Evolutionary conservation across 2,113 vertebrate genomes (phyloP).

Genomic region (Rhegmatorhina hoffmannsi): DNA sequence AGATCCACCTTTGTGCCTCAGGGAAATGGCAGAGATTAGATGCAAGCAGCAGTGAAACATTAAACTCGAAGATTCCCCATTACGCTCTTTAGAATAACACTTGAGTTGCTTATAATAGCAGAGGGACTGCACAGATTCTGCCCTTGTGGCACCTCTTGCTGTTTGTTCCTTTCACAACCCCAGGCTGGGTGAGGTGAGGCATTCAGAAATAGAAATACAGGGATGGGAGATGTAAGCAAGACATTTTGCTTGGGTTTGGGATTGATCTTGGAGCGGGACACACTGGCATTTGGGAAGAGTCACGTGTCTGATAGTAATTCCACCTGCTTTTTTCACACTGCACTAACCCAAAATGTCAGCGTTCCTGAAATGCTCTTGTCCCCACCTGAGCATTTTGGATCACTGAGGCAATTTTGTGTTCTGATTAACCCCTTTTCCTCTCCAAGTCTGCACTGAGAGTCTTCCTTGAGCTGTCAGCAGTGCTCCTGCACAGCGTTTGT

Average conservation of each 20-base stretch:
- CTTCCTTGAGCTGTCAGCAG: neutral
- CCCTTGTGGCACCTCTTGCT: slow-evolving; percentile 4
- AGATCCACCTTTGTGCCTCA: slow-evolving; percentile 41
- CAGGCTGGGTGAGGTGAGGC: neutral
- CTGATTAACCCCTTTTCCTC: slow-evolving; percentile 21
- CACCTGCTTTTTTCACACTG: slow-evolving; percentile 10
- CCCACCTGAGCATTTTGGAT: neutral
- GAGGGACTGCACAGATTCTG: slow-evolving; percentile 17
- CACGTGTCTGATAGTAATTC: neutral
- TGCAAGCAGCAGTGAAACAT: slow-evolving; percentile 41
- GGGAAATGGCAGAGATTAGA: slow-evolving; percentile 51
- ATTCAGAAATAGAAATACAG: slow-evolving; percentile 7
- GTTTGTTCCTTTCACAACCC: slow-evolving; percentile 1
- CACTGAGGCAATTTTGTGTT: neutral
- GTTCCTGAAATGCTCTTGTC: neutral
- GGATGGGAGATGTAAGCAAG: neutral
- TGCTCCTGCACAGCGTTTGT: neutral
- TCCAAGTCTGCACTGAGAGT: neutral
- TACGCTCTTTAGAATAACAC: slow-evolving; percentile 51
- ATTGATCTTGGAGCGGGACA: neutral
- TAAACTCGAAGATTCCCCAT: slow-evolving; percentile 56
- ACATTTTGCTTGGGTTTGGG: neutral
- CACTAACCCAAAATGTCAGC: neutral
- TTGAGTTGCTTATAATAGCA: slow-evolving; percentile 52
- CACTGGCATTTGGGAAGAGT: neutral